Percentiles rank a stretch among this genome's conserved stretches.
These are phyloP conservation scores for Xenopus borealis DNA, from an alignment of 2,113 vertebrate species.

Conservation along the genomic window DNA sequence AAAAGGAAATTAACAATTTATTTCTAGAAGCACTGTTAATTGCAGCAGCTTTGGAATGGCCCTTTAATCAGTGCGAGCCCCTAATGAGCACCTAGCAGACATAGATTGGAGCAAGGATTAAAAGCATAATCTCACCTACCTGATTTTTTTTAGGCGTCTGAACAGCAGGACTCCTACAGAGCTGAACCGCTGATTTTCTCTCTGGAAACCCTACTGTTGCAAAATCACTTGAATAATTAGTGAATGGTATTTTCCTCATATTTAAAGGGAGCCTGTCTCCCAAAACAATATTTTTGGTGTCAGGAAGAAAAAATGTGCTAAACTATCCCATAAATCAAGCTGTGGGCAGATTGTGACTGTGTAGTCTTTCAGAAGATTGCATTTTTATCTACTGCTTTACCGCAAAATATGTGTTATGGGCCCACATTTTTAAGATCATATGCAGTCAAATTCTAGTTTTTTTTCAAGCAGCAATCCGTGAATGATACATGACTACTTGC, in stretches of 20 bases:
- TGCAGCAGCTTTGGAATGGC: slow-evolving; percentile 1
- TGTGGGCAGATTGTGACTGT: no score
- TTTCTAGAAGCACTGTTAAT: slow-evolving; percentile 1
- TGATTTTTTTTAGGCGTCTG: not conserved
- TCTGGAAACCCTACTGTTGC: not conserved
- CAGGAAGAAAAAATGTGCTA: no score
- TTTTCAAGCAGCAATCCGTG: no score
- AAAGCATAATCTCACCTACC: slow-evolving; percentile 3
- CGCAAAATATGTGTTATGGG: no score
- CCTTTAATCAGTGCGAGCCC: not conserved
- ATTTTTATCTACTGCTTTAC: no score
- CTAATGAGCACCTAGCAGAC: not conserved
- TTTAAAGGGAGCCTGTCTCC: not conserved
- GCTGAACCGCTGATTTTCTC: not conserved
- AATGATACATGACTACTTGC: no score
- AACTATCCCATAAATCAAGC: no score
- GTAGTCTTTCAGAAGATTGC: no score
- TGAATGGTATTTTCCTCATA: not conserved
- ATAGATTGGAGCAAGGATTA: slow-evolving; percentile 3
- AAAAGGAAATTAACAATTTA: not conserved
- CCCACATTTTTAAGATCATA: no score
- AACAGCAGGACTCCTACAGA: not conserved
- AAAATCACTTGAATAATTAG: not conserved
- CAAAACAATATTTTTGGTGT: not conserved
- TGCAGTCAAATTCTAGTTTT: no score